phyloP scores from a whole-genome alignment of 2,888 invertebrate species.

The Galeopsomyia nigrocyanea region DNA sequence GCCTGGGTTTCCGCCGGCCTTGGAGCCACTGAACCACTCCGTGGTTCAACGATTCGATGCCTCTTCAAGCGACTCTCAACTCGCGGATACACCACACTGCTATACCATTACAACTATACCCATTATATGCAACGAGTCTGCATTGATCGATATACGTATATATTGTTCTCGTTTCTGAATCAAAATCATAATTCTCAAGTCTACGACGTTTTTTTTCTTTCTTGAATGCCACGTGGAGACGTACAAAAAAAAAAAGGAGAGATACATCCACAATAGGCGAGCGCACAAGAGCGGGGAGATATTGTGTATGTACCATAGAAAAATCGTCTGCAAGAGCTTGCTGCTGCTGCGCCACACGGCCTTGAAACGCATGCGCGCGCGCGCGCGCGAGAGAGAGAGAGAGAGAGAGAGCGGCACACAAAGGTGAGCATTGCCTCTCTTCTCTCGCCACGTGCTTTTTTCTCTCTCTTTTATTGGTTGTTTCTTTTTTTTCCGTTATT shows the following conservation, averaged over 20 bases:
- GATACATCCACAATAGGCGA: too few species aligned
- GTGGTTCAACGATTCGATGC: slow-evolving; percentile 69
- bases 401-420: background rate
- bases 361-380: slow-evolving; percentile 20
- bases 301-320: too few species aligned
- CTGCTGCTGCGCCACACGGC: background rate
- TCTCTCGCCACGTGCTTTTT: slow-evolving; percentile 33
- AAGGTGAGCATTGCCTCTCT: slow-evolving; percentile 19
- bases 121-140: too few species aligned
- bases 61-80: slow-evolving; percentile 64
- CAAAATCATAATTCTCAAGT: too few species aligned
- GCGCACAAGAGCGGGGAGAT: too few species aligned
- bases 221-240: too few species aligned
- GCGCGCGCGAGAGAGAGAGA: background rate
- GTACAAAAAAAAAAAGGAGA: too few species aligned
- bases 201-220: too few species aligned
- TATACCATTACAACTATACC: background rate
- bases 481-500: background rate
- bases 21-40: slow-evolving; percentile 70
- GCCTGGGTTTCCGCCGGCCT: slow-evolving; percentile 67
- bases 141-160: too few species aligned
- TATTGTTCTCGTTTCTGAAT: too few species aligned
- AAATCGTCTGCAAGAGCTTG: too few species aligned
- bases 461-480: background rate
- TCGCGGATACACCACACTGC: slow-evolving; percentile 28